A percentile compares a stretch with the other conserved stretches of the same genome.
Evolutionary conservation across 2,797 vertebrate genomes (phyloP).

Genomic region (Anguilla megastoma): DNA sequence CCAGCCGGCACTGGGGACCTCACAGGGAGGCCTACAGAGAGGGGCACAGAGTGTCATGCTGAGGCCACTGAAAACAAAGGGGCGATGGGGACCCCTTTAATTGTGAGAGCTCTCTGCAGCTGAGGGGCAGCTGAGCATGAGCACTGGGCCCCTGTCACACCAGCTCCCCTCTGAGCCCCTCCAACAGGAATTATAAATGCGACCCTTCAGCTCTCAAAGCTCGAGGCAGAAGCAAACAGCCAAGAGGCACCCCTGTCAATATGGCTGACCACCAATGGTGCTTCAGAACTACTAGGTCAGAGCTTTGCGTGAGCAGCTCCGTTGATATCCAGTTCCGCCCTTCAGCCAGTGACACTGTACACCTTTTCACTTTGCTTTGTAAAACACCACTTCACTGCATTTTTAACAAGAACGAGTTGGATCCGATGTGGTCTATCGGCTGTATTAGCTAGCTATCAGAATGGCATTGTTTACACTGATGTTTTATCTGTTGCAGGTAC

Average conservation of each 20-base stretch:
- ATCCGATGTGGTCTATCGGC: too few species aligned
- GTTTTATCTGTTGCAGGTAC: too few species aligned
- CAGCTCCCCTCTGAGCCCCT: conserved; percentile 60
- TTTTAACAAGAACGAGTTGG: too few species aligned
- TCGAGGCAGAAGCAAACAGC: conserved; percentile 59
- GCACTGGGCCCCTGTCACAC: conserved; percentile 61
- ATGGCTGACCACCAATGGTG: conserved; percentile 48
- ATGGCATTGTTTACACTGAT: too few species aligned
- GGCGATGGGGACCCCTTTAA: conserved; percentile 79
- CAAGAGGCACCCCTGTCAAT: conserved; percentile 59
- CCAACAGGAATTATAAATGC: conserved; percentile 52
- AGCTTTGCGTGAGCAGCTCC: conserved; percentile 38
- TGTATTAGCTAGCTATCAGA: too few species aligned
- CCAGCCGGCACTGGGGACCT: conserved; percentile 64
- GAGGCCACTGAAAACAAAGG: conserved; percentile 80
- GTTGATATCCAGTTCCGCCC: conserved; percentile 10
- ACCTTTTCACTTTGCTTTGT: too few species aligned
- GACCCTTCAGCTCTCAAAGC: conserved; percentile 31
- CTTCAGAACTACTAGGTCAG: conserved; percentile 54
- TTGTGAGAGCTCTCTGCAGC: conserved; percentile 76
- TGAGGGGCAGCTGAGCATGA: conserved; percentile 72
- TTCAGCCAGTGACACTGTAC: neutral
- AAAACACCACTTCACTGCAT: too few species aligned
- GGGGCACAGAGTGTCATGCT: conserved; percentile 60
- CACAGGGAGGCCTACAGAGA: conserved; percentile 61